A percentile compares a stretch with the other conserved stretches of the same genome.
Conservation (phyloP, 2,797 vertebrate genomes). For the Chelmon rostratus region DNA sequence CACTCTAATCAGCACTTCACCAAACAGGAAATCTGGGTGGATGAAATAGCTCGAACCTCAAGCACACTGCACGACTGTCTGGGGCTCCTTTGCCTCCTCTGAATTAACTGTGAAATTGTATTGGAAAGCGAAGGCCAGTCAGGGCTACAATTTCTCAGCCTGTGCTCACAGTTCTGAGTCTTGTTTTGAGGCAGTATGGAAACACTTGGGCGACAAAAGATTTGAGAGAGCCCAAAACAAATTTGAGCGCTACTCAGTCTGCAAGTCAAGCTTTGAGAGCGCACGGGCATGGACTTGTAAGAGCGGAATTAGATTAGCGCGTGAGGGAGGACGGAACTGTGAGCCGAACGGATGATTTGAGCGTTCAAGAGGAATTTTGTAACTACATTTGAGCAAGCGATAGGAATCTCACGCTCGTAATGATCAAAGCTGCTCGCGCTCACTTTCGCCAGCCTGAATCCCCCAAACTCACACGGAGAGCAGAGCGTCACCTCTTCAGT, state of each 20-base stretch:
- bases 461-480: not conserved
- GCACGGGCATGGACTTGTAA: not conserved
- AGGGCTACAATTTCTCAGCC: slow-evolving; percentile 29
- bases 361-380: not conserved
- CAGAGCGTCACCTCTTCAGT: not conserved
- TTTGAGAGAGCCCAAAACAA: not conserved
- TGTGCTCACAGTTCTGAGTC: slow-evolving; percentile 43
- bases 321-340: not conserved
- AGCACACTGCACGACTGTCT: slow-evolving; percentile 59
- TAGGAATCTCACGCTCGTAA: not conserved
- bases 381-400: not conserved
- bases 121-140: slow-evolving; percentile 60
- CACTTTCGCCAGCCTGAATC: not conserved
- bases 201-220: not conserved
- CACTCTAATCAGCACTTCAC: slow-evolving; percentile 71
- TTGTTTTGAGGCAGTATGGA: slow-evolving; percentile 35
- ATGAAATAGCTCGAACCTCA: slow-evolving; percentile 68
- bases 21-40: slow-evolving; percentile 71
- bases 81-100: slow-evolving; percentile 44
- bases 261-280: not conserved
- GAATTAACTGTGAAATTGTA: slow-evolving; percentile 78
- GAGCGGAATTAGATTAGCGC: not conserved
- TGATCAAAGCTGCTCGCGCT: not conserved
- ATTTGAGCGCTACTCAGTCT: not conserved
- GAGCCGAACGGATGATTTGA: not conserved